phyloP scores from a whole-genome alignment of 2,797 vertebrate species.

The Manis crassicaudata region DNA sequence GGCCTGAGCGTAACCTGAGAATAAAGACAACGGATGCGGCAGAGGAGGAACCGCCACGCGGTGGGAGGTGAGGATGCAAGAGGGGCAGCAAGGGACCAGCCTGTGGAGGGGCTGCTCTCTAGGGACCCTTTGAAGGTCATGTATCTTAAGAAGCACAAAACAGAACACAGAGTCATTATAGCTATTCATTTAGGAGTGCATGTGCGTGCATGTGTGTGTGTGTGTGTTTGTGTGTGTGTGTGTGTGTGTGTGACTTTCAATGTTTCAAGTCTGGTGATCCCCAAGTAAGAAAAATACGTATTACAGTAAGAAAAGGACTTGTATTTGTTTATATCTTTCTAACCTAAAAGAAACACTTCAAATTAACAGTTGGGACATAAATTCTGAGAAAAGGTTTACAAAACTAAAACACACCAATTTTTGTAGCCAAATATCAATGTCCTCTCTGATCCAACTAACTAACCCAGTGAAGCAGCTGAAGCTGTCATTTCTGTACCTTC shows the following conservation, averaged over 20 bases:
- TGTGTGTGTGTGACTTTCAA: neutral
- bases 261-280: neutral
- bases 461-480: neutral
- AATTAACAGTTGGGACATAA: neutral
- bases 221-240: too few relatives aligned
- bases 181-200: neutral
- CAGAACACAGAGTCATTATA: accelerated
- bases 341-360: constrained; percentile 30
- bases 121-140: neutral
- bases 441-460: neutral
- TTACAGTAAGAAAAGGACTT: neutral
- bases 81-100: neutral
- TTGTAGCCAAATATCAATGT: neutral
- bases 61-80: neutral
- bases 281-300: neutral
- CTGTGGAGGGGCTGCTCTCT: neutral
- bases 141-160: neutral
- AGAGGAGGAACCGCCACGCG: neutral
- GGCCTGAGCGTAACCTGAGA: neutral
- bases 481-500: neutral
- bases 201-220: neutral
- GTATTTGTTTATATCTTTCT: neutral
- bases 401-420: neutral
- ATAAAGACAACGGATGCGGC: neutral
- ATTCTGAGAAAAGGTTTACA: neutral